A percentile compares a stretch with the other conserved stretches of the same genome.
Conservation (phyloP, 2,113 vertebrate species). For the Brachirus orientalis region DNA sequence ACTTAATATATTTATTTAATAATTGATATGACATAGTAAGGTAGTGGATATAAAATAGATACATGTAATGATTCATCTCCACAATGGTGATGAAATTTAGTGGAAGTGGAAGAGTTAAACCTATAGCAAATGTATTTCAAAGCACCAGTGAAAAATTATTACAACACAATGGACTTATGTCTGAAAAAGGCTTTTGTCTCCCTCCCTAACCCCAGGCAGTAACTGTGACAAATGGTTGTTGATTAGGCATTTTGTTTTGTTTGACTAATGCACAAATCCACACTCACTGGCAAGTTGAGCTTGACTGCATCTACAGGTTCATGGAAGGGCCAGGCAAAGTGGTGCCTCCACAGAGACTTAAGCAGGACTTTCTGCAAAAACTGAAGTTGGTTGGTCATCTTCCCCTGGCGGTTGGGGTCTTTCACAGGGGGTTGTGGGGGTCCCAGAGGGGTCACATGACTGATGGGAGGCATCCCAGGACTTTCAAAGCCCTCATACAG, state of each 20-base stretch:
- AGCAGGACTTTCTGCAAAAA: conserved; percentile 93
- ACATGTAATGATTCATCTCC: not conserved
- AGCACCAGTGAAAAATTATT: not conserved
- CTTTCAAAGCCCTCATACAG: conserved; percentile 94
- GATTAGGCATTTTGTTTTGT: not conserved
- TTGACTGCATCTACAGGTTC: conserved; percentile 91
- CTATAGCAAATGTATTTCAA: not conserved
- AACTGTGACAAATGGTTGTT: no score
- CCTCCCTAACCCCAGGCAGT: not conserved
- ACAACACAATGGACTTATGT: not conserved
- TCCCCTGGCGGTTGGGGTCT: conserved; percentile 87
- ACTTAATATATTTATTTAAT: no score
- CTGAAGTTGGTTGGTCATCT: conserved; percentile 92
- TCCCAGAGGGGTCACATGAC: conserved; percentile 73
- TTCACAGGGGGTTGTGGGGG: conserved; percentile 84
- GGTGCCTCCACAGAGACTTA: conserved; percentile 94
- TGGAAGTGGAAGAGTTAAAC: not conserved
- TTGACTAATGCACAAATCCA: not conserved
- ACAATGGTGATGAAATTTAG: not conserved
- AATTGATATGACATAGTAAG: no score
- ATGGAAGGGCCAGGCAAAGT: conserved; percentile 95
- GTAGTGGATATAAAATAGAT: not conserved
- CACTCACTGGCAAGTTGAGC: conserved; percentile 89
- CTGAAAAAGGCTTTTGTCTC: not conserved
- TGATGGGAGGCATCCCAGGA: conserved; percentile 84